Conservation (phyloP, 1,140 invertebrate species). For the Scaptomyza graminum region DNA sequence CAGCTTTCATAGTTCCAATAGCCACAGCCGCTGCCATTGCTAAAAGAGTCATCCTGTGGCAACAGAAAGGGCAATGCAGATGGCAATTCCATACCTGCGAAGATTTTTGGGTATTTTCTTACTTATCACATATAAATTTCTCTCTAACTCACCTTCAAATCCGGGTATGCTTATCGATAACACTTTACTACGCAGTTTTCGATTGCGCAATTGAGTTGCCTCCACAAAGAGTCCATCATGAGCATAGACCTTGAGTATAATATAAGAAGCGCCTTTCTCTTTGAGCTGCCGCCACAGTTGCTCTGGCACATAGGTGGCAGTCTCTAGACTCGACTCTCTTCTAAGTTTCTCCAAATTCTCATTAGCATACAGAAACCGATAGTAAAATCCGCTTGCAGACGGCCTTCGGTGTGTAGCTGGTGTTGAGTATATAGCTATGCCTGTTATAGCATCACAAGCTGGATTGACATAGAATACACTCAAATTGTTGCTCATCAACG, state of each 20-base stretch:
- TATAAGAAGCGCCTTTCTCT: conserved; percentile 17
- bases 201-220: conserved; percentile 8
- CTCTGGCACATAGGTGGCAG: conserved; percentile 59
- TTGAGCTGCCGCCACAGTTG: conserved; percentile 44
- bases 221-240: conserved; percentile 75
- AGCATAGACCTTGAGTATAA: conserved; percentile 73
- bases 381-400: conserved; percentile 42
- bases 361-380: conserved; percentile 55
- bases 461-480: conserved; percentile 80
- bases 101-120: too few relatives aligned
- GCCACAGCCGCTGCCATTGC: conserved; percentile 52
- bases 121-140: background rate
- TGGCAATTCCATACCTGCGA: conserved; percentile 42
- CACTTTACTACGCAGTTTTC: conserved; percentile 58
- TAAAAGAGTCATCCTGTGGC: conserved; percentile 28
- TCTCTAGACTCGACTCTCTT: conserved; percentile 43
- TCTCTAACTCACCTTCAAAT: conserved; percentile 47
- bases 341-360: conserved; percentile 43
- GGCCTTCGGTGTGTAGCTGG: background rate
- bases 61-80: conserved; percentile 56
- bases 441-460: conserved; percentile 54
- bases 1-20: conserved; percentile 79
- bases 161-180: conserved; percentile 73
- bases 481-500: conserved; percentile 55
- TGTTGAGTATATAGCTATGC: conserved; percentile 57